Conservation (phyloP, 2,888 invertebrate genomes). For the Odontomyia ornata region DNA sequence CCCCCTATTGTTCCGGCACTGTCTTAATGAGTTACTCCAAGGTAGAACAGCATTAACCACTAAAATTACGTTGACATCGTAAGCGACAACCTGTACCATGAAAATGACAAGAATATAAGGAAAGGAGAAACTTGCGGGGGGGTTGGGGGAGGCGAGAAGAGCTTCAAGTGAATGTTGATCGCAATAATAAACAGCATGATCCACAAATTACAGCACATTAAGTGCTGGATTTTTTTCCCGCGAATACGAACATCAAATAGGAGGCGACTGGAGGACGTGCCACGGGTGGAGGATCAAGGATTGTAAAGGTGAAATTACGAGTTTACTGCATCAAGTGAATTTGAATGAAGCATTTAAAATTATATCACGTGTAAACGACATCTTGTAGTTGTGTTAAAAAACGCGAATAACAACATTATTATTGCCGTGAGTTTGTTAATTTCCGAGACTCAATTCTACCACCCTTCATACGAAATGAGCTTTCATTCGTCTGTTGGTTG, state of each 20-base stretch:
- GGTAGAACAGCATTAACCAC: too few relatives aligned
- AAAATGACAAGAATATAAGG: neutral
- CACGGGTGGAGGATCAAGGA: too few relatives aligned
- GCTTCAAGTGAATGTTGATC: conserved; percentile 14
- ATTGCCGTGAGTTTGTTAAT: neutral
- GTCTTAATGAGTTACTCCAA: conserved; percentile 12
- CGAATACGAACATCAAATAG: too few relatives aligned
- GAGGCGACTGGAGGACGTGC: too few relatives aligned
- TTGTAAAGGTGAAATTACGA: neutral
- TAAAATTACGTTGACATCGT: too few relatives aligned
- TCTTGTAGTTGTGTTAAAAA: conserved; percentile 5
- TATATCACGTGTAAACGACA: conserved; percentile 26
- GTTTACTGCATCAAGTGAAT: neutral
- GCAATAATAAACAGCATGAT: conserved; percentile 40
- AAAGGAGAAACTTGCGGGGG: neutral
- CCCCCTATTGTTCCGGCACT: conserved; percentile 22
- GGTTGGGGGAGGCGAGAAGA: neutral
- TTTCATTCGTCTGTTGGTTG: neutral
- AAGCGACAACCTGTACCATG: too few relatives aligned
- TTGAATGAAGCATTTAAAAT: conserved; percentile 20
- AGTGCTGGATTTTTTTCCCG: too few relatives aligned
- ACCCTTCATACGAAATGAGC: too few relatives aligned
- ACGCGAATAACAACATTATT: conserved; percentile 11
- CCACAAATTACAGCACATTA: conserved; percentile 32
- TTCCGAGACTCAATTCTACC: neutral